A percentile compares a stretch with the other conserved stretches of the same genome.
These are phyloP conservation scores for Otolemur garnettii DNA, from an alignment of 2,113 vertebrate genomes.

Conservation along the genomic window DNA sequence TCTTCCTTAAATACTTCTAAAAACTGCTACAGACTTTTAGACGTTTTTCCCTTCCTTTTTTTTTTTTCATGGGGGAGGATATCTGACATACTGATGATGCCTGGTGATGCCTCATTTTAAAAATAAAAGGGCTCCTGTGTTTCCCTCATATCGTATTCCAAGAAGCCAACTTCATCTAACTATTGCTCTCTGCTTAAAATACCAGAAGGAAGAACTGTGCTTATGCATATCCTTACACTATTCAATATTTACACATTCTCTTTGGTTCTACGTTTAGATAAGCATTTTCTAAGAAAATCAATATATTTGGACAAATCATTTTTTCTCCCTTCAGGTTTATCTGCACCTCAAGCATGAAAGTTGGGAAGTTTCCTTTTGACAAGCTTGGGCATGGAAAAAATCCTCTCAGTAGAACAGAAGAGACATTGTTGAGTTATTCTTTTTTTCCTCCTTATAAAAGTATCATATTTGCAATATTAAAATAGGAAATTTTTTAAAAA, in stretches of 20 bases:
- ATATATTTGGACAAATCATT: neutral
- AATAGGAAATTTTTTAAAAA: neutral
- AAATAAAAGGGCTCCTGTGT: conserved; percentile 24
- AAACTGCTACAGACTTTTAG: neutral
- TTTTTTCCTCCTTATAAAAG: neutral
- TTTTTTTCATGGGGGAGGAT: neutral
- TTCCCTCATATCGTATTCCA: conserved; percentile 16
- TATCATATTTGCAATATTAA: conserved; percentile 17
- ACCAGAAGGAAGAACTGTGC: neutral
- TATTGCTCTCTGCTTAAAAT: conserved; percentile 1
- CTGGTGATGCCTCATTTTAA: neutral
- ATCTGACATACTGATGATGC: neutral
- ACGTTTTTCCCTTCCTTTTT: neutral
- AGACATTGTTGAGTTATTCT: neutral
- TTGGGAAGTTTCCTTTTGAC: neutral
- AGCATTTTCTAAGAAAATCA: conserved; percentile 22
- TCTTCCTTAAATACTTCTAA: conserved; percentile 12
- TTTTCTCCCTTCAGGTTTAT: neutral
- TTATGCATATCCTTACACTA: neutral
- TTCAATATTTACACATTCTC: neutral
- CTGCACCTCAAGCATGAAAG: neutral
- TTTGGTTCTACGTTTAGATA: neutral
- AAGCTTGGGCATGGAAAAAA: neutral
- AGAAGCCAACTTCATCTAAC: neutral
- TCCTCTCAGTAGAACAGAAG: neutral